phyloP scores from a whole-genome alignment of 2,888 invertebrate species.

The Atrina japonica region DNA sequence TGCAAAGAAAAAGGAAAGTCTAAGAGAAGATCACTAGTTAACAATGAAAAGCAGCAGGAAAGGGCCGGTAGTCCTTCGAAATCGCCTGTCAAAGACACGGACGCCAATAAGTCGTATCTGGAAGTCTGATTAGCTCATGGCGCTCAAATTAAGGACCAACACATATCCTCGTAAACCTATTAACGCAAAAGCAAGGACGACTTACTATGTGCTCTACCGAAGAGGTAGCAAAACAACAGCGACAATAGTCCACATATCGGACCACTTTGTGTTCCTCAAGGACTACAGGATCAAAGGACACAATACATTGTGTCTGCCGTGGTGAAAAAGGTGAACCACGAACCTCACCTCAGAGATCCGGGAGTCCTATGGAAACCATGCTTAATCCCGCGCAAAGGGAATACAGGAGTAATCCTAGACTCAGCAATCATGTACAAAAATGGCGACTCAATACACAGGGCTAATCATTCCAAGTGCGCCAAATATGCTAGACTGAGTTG shows the following conservation, averaged over 20 bases:
- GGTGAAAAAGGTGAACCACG: conserved; percentile 5
- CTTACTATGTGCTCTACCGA: not conserved
- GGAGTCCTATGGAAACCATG: not conserved
- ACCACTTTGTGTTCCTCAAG: conserved; percentile 19
- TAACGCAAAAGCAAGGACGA: not conserved
- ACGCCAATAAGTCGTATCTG: not conserved
- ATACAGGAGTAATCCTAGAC: conserved; percentile 13
- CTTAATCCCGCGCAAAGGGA: conserved; percentile 4
- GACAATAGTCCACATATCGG: conserved; percentile 40
- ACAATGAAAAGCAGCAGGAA: not conserved
- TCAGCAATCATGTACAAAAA: conserved; percentile 24
- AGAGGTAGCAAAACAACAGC: conserved; percentile 11
- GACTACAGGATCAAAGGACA: conserved; percentile 35
- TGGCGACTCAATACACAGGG: not conserved
- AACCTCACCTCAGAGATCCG: not conserved
- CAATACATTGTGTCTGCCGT: conserved; percentile 20
- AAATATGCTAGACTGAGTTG: conserved; percentile 5
- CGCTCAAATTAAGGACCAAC: conserved; percentile 10
- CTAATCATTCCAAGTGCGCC: conserved; percentile 4
- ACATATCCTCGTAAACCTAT: conserved; percentile 21
- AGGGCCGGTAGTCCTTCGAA: not conserved
- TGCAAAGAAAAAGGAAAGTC: not conserved
- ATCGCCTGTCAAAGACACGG: conserved; percentile 10
- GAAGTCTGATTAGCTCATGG: conserved; percentile 30
- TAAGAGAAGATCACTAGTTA: not conserved